These are phyloP conservation scores for Peromyscus aztecus DNA, from an alignment of 2,797 vertebrate species.

Conservation along the genomic window DNA sequence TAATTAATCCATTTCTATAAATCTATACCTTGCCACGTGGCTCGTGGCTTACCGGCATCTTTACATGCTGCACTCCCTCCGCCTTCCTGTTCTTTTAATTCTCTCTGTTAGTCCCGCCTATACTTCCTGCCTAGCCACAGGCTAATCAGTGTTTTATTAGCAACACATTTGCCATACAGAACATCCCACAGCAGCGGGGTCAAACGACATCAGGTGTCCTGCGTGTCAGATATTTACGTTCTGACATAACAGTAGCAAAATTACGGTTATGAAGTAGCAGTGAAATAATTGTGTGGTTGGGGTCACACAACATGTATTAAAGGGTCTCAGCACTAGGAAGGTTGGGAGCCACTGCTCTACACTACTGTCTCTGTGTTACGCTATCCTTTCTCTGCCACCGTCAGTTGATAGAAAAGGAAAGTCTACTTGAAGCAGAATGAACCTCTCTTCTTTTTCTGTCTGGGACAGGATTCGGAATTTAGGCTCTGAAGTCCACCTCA, in stretches of 20 bases:
- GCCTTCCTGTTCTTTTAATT: too few relatives aligned
- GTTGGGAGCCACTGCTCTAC: neutral
- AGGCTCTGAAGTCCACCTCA: slow-evolving; percentile 98
- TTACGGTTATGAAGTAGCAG: neutral
- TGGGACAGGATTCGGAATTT: slow-evolving; percentile 95
- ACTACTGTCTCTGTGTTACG: neutral
- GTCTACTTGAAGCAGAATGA: neutral
- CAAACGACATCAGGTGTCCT: too few relatives aligned
- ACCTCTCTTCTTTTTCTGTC: slow-evolving; percentile 31
- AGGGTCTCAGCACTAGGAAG: neutral
- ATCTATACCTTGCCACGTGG: too few relatives aligned
- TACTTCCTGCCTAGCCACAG: too few relatives aligned
- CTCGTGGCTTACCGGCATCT: too few relatives aligned
- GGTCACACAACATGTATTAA: neutral
- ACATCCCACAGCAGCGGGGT: too few relatives aligned
- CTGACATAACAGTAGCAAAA: neutral
- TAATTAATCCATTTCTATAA: too few relatives aligned
- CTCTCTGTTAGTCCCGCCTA: too few relatives aligned
- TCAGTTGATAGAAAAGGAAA: neutral
- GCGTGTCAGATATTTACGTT: neutral
- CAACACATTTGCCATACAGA: too few relatives aligned
- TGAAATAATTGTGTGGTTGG: neutral
- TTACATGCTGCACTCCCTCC: too few relatives aligned
- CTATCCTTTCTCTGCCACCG: slow-evolving; percentile 40
- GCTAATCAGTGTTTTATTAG: too few relatives aligned